Evolutionary conservation across 2,113 vertebrate species (phyloP).

Genomic region (Hydrolagus affinis): DNA sequence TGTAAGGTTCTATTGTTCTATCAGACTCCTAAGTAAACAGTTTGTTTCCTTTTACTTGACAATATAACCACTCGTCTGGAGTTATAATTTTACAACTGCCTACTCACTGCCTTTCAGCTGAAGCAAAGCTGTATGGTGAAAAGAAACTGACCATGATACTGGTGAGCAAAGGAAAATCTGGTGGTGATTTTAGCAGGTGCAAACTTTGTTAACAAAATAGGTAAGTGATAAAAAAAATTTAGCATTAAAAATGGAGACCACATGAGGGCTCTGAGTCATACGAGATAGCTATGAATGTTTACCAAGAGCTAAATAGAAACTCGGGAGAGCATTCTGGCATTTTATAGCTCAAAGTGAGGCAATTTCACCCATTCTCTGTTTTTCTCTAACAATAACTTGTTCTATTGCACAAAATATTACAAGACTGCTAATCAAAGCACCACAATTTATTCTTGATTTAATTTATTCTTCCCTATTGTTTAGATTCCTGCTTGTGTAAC

Average conservation of each 20-base stretch:
- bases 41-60: background rate
- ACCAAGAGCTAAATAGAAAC: background rate
- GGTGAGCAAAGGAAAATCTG: background rate
- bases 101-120: background rate
- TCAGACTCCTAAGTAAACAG: background rate
- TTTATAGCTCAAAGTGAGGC: no score
- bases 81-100: background rate
- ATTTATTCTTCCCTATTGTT: conserved; percentile 5
- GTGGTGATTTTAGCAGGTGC: background rate
- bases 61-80: background rate
- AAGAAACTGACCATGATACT: background rate
- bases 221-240: background rate
- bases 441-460: background rate
- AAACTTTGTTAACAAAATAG: background rate
- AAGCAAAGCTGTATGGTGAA: background rate
- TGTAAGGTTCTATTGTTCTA: no score
- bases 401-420: background rate
- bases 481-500: background rate
- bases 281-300: background rate
- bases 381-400: background rate
- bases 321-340: background rate
- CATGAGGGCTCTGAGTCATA: background rate
- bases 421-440: background rate
- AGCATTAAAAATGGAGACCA: background rate
- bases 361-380: background rate